Conservation (phyloP, 2,888 invertebrate species). For the Cheilosia impressa region DNA sequence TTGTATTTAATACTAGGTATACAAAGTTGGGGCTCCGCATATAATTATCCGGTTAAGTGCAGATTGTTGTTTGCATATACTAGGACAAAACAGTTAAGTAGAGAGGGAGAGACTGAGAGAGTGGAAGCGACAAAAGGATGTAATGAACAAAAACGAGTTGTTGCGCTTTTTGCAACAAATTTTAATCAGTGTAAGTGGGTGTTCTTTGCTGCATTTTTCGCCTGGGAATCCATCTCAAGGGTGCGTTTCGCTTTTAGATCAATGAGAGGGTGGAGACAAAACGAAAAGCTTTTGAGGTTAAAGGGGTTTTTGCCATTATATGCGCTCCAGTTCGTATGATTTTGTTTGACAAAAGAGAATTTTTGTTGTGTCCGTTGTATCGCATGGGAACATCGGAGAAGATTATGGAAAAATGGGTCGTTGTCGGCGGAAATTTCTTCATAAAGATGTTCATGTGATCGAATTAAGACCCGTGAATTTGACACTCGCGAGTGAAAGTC, state of each 20-base stretch:
- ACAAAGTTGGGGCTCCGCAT: constrained; percentile 29
- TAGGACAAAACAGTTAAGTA: constrained; percentile 8
- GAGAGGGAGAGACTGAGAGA: background rate
- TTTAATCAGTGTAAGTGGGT: constrained; percentile 62
- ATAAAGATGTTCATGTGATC: too few relatives aligned
- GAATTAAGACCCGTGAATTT: too few relatives aligned
- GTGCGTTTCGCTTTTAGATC: constrained; percentile 15
- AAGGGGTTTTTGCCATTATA: too few relatives aligned
- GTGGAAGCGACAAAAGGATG: background rate
- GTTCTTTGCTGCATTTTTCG: constrained; percentile 27
- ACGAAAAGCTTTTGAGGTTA: background rate
- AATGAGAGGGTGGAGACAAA: background rate
- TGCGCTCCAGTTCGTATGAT: too few relatives aligned
- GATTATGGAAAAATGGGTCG: too few relatives aligned
- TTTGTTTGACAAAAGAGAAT: too few relatives aligned
- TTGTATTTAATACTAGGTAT: constrained; percentile 16
- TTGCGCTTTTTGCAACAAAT: constrained; percentile 50
- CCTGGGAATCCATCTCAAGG: background rate
- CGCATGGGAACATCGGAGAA: too few relatives aligned
- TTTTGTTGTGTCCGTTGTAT: too few relatives aligned
- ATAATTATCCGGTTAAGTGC: constrained; percentile 69
- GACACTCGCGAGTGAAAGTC: too few relatives aligned
- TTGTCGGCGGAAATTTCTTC: too few relatives aligned
- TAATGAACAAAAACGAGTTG: constrained; percentile 19
- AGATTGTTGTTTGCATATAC: constrained; percentile 46